Evolutionary conservation across 2,113 vertebrate genomes (phyloP).

Genomic region (Corythaixoides concolor): DNA sequence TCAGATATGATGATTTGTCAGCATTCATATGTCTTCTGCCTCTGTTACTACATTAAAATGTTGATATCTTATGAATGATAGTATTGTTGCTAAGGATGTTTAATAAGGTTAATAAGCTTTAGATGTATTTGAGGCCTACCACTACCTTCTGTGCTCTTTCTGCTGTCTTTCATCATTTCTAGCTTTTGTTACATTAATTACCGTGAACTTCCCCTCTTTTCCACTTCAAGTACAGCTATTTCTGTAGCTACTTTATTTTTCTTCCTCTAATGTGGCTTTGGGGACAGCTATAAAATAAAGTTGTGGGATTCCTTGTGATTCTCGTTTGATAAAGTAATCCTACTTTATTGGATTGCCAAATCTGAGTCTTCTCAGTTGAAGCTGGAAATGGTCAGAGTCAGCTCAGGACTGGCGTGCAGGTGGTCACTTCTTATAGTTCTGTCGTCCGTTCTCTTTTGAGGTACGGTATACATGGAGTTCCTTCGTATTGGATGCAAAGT

Average conservation of each 20-base stretch:
- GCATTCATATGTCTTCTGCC: not conserved
- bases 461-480: fast-evolving
- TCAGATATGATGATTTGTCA: not conserved
- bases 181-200: not conserved
- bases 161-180: not conserved
- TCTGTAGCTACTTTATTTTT: not conserved
- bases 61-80: not conserved
- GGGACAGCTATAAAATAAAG: not conserved
- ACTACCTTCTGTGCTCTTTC: not conserved
- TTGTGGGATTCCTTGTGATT: not conserved
- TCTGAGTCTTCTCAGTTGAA: not conserved
- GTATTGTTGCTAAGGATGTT: not conserved
- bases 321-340: not conserved
- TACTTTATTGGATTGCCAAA: not conserved
- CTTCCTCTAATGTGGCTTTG: not conserved
- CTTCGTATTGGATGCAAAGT: fast-evolving
- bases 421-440: not conserved
- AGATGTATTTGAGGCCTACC: not conserved
- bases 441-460: not conserved
- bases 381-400: not conserved
- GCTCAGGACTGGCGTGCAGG: not conserved
- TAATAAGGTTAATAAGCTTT: not conserved
- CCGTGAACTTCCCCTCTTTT: not conserved
- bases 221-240: fast-evolving
- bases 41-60: not conserved